A percentile compares a stretch with the other conserved stretches of the same genome.
phyloP scores from a whole-genome alignment of 2,113 vertebrate species.

The Anarrhichthys ocellatus region DNA sequence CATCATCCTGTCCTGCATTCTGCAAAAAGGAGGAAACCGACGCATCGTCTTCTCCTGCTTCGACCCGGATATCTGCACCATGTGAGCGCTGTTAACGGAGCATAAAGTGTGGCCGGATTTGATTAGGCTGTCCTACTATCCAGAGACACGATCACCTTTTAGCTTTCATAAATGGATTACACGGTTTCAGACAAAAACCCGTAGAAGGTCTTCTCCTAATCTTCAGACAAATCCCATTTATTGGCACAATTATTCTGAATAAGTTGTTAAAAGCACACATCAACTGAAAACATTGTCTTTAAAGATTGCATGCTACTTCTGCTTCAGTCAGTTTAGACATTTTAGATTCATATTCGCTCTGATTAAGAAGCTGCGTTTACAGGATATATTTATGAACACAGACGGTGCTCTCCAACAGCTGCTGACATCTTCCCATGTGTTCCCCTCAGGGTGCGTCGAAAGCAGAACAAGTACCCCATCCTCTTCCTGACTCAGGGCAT shows the following conservation, averaged over 20 bases:
- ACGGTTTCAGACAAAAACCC: background rate
- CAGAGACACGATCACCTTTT: background rate
- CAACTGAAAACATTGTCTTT: background rate
- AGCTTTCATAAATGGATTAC: background rate
- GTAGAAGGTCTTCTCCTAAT: background rate
- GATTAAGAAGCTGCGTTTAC: background rate
- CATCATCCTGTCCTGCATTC: slow-evolving; percentile 91
- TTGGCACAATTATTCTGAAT: background rate
- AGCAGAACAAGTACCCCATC: slow-evolving; percentile 98
- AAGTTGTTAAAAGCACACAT: background rate
- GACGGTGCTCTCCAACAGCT: background rate
- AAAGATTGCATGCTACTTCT: background rate
- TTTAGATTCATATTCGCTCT: background rate
- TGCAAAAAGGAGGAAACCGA: slow-evolving; percentile 89
- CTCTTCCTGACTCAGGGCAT: slow-evolving; percentile 97
- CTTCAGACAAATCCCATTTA: background rate
- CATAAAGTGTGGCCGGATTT: background rate
- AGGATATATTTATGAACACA: background rate
- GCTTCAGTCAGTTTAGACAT: background rate
- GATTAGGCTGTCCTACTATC: background rate
- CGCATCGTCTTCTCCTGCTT: slow-evolving; percentile 97
- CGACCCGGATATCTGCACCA: slow-evolving; percentile 95
- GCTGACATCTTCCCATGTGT: background rate
- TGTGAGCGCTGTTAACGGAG: slow-evolving; percentile 84
- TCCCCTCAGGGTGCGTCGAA: slow-evolving; percentile 89